A percentile compares a stretch with the other conserved stretches of the same genome.
These are phyloP conservation scores for Erynnis tages DNA, from an alignment of 2,888 invertebrate species.

Conservation along the genomic window DNA sequence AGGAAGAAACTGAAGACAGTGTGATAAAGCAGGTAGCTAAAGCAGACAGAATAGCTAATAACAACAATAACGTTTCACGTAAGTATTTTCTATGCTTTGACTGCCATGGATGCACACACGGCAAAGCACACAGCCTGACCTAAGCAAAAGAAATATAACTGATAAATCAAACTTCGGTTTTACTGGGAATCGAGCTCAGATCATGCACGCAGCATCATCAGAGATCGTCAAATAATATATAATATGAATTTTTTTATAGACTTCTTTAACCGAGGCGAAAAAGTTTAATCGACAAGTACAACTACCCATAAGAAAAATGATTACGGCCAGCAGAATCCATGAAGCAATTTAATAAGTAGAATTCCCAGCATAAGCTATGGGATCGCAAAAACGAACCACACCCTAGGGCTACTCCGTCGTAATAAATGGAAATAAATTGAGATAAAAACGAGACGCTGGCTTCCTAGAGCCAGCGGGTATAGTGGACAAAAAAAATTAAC, in stretches of 20 bases:
- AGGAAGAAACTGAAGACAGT: too few species aligned
- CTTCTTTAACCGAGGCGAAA: background rate
- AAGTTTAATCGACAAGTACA: background rate
- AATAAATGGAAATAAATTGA: conserved; percentile 41
- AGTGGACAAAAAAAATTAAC: conserved; percentile 5
- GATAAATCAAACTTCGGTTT: too few species aligned
- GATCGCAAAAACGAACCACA: conserved; percentile 51
- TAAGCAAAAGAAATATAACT: too few species aligned
- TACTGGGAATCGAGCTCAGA: too few species aligned
- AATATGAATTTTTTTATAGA: background rate
- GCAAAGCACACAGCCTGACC: too few species aligned
- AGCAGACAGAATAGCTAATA: too few species aligned
- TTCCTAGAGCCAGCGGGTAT: conserved; percentile 34
- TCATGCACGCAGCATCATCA: too few species aligned
- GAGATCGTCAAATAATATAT: background rate
- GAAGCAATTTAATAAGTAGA: conserved; percentile 41
- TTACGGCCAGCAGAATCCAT: conserved; percentile 19
- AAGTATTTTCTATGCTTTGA: too few species aligned
- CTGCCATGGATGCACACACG: too few species aligned
- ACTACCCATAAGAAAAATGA: conserved; percentile 14
- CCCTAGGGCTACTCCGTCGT: conserved; percentile 44
- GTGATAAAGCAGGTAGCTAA: too few species aligned
- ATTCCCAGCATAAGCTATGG: conserved; percentile 48
- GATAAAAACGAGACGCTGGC: conserved; percentile 47
- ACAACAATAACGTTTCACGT: too few species aligned